Conservation (phyloP, 2,888 invertebrate species). For the Ditula angustiorana region DNA sequence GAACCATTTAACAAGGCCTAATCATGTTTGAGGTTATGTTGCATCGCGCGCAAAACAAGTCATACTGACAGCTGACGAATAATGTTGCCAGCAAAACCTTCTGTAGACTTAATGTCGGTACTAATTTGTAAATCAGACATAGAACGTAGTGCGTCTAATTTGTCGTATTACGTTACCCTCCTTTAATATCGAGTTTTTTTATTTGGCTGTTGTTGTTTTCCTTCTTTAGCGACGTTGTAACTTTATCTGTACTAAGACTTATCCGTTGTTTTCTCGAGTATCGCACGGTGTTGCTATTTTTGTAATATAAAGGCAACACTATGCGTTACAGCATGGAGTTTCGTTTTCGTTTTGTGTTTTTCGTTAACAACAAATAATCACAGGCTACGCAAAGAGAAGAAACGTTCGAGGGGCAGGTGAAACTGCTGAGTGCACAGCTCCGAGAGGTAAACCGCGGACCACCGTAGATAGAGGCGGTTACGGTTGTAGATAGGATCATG, state of each 20-base stretch:
- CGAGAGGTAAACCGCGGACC: conserved; percentile 92
- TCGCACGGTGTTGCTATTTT: conserved; percentile 56
- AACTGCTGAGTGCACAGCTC: conserved; percentile 94
- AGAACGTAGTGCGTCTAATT: conserved; percentile 63
- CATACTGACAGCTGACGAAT: neutral
- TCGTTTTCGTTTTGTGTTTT: conserved; percentile 75
- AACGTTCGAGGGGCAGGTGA: conserved; percentile 95
- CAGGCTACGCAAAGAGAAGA: conserved; percentile 98
- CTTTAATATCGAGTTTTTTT: conserved; percentile 51
- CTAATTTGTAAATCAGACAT: conserved; percentile 58
- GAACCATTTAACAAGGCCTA: conserved; percentile 13
- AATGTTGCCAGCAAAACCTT: neutral
- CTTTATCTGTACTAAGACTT: conserved; percentile 47
- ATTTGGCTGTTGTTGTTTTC: conserved; percentile 66
- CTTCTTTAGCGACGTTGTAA: conserved; percentile 57
- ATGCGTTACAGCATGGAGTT: conserved; percentile 70
- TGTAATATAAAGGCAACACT: conserved; percentile 47
- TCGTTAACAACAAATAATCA: conserved; percentile 80
- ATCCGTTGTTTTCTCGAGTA: conserved; percentile 50
- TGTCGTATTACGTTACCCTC: conserved; percentile 60
- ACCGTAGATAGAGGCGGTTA: conserved; percentile 75
- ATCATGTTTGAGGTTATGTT: neutral
- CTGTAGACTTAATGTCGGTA: neutral
- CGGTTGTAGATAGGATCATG: conserved; percentile 76
- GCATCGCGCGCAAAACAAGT: neutral